Base-by-base conservation (phyloP, 2,888 invertebrate species). In the Leptopterna dolabrata region DNA sequence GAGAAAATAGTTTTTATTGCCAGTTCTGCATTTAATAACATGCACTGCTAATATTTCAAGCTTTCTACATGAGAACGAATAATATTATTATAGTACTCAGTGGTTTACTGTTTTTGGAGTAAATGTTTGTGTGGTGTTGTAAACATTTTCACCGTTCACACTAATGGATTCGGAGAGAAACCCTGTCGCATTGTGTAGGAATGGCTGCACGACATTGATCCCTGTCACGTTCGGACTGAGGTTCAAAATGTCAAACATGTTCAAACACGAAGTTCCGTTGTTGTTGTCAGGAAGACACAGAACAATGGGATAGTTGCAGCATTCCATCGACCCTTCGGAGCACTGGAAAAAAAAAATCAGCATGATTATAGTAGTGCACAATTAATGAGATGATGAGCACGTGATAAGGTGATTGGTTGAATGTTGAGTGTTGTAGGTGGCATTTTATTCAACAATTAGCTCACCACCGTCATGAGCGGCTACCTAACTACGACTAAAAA, bases 251-350 rank as follows among this genome's bases (percentile, higher is more conserved):
- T 88, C 88, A 27, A 87, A 76, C 81, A 82, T 36, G 16, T 87
- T 87, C 45, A 88, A 70, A 78, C 88, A 88, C 14, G 87, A 82
- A 30, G 76, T 83, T 29, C 70, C 82, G 73, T 88, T 88, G 29
- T 45, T 43, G 16, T 47, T 43, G 87, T 88, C 87, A 0, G 88
- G 88, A 13, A 88, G 70, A 71, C 88, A 88, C 24, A 88, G 63
- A 24, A 87, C 73, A 63, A 45, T 71, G 0, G 88, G 88, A 41
- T 76, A 76, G 76, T 51, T 63, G 83, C 88, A 88, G 51, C 88
- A 88, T 14, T 82, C 29, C 29, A 24, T 55, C 3, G 55, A 2
- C 7, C 63, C 82, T 63, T 1, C 13, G 0, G 55, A 16, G 16
- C 82, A 82, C 82, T 82, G 55, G 2, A 82, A 82, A n/a, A 45